Conservation (phyloP, 2,888 invertebrate genomes). For the Drosophila mimetica region DNA sequence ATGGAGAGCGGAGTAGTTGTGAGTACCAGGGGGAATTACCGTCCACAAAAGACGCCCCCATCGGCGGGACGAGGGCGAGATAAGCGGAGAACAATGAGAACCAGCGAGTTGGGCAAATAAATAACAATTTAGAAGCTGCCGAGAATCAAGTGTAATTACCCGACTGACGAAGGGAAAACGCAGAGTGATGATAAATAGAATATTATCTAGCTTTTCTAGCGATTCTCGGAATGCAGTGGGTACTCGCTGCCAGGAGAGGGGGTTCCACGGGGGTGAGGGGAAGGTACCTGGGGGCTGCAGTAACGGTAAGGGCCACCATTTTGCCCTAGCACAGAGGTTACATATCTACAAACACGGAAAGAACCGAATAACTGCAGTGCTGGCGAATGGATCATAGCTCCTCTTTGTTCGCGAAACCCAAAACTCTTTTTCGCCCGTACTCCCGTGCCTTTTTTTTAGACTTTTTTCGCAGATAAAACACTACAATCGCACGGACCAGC, state of each 20-base stretch:
- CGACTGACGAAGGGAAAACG: conserved; percentile 3
- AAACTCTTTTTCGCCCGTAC: background rate
- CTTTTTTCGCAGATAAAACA: conserved; percentile 28
- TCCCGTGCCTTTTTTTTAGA: conserved; percentile 2
- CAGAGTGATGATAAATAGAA: conserved; percentile 10
- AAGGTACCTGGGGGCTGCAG: background rate
- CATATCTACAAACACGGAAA: background rate
- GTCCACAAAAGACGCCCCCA: conserved; percentile 5
- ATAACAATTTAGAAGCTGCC: conserved; percentile 37
- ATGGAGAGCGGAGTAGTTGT: conserved; percentile 8
- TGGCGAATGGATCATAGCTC: background rate
- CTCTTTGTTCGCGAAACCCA: conserved; percentile 13
- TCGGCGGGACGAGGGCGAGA: conserved; percentile 7
- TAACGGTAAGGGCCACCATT: conserved; percentile 19
- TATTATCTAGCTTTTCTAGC: conserved; percentile 3
- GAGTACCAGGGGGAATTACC: conserved; percentile 11
- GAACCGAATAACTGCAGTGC: conserved; percentile 6
- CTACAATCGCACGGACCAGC: conserved; percentile 6
- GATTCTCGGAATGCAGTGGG: background rate
- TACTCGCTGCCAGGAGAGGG: background rate
- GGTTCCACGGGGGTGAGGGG: background rate
- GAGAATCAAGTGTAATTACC: conserved; percentile 49
- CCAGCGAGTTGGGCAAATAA: conserved; percentile 30
- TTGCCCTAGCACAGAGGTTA: background rate
- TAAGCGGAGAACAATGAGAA: conserved; percentile 5